These are phyloP conservation scores for Onychomys torridus DNA, from an alignment of 2,797 vertebrate species.

Conservation along the genomic window DNA sequence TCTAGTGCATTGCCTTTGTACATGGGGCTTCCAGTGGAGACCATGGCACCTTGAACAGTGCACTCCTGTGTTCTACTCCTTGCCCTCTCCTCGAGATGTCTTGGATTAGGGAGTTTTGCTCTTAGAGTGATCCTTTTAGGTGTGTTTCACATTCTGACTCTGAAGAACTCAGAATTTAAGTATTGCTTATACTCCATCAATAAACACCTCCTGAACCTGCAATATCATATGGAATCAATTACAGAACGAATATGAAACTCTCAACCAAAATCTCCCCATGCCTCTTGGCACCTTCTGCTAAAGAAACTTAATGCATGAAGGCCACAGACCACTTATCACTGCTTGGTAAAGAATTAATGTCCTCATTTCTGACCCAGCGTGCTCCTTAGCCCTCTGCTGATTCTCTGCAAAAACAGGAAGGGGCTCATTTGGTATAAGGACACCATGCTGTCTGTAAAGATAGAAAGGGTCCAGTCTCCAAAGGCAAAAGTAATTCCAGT, in stretches of 20 bases:
- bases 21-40: not conserved
- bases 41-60: not conserved
- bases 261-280: not conserved
- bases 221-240: not conserved
- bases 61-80: no score
- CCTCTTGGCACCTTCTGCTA: not conserved
- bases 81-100: not conserved
- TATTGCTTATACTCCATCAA: not conserved
- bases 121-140: not conserved
- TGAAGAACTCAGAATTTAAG: not conserved
- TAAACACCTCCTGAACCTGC: not conserved
- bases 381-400: not conserved
- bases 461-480: not conserved
- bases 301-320: constrained; percentile 39
- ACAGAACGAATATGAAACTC: not conserved
- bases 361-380: not conserved
- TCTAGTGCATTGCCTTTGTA: not conserved
- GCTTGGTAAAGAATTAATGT: not conserved
- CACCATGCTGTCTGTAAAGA: not conserved
- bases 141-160: not conserved
- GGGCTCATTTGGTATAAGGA: not conserved
- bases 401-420: not conserved
- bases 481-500: not conserved
- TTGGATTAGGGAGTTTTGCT: not conserved
- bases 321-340: not conserved